Evolutionary conservation across 2,113 vertebrate genomes (phyloP).

Genomic region (Parus major): DNA sequence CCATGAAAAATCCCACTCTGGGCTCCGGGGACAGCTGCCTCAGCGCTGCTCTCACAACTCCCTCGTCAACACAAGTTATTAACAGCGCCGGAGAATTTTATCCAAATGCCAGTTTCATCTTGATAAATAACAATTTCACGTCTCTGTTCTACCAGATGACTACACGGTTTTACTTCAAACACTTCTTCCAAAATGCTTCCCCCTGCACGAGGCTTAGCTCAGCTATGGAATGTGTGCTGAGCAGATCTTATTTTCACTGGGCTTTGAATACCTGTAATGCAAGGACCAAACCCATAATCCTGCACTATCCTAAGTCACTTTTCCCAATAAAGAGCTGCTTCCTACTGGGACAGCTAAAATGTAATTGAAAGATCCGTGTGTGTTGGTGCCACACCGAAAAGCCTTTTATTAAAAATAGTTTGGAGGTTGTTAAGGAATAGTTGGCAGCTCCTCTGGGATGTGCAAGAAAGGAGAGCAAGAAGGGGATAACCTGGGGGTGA

Average conservation of each 20-base stretch:
- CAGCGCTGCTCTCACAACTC: not conserved
- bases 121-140: constrained; percentile 35
- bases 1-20: not conserved
- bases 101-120: constrained; percentile 47
- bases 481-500: fast-evolving
- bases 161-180: not conserved
- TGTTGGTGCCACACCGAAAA: not conserved
- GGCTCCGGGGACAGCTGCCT: not conserved
- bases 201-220: not conserved
- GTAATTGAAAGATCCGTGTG: not conserved
- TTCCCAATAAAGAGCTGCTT: not conserved
- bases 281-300: not conserved
- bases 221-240: not conserved
- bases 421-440: not conserved
- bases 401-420: not conserved
- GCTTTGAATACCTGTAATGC: not conserved
- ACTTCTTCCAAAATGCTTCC: not conserved
- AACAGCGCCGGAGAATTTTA: not conserved
- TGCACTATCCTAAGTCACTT: not conserved
- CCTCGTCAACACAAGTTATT: constrained; percentile 50
- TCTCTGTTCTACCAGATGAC: constrained; percentile 21
- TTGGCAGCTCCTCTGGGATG: not conserved
- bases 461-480: not conserved
- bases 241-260: not conserved
- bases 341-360: constrained; percentile 21